Evolutionary conservation across 2,888 invertebrate species (phyloP), one percentile per base, ranked within the genome.

Genomic region (Cheilosia grossa): DNA sequence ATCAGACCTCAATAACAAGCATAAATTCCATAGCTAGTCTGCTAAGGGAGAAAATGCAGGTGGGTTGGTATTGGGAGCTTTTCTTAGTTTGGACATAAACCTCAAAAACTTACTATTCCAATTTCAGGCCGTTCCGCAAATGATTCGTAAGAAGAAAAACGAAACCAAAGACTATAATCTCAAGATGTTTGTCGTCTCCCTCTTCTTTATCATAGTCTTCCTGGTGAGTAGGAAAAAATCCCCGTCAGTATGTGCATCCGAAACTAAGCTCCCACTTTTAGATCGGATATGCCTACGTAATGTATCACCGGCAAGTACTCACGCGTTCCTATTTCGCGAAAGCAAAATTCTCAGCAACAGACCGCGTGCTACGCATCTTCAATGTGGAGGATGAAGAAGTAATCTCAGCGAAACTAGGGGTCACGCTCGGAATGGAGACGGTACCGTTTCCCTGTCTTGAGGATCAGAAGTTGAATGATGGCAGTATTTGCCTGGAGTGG

Each of bases 11-110:
- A 6, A 95, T 97, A 88, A 97, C 97, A 0, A 97, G 96, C 56
- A 94, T 97, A 88, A 97, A 97, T 92, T 97, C 97, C 0, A 94
- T 97, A 87, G 96, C 97, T 78, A 97, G 97, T 90, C 92, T 97
- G 69, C 93, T 97, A 15, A 95, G 95, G 88, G 97, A 97, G 90
- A 97, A 97, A 92, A 93, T 97, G 88, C 96, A 97, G 93, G 95
- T 96, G 90, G 90, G 82, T 80, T 15, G 6, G 6, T 27, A 27
- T 27, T 27, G 6, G 27, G 6, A 27, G 0, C 9, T 17, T 7
- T n/a, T n/a, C 6, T 3, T 2, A 19, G 4, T 13, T 1, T 17
- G 9, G 15, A 72, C 1, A 21, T 24, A 4, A 51, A 51, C 6
- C 15, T 4, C 2, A 15, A 13, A 51, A 51, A 13, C 15, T 2